Evolutionary conservation across 1,140 invertebrate genomes (phyloP).

Genomic region (Maniola jurtina): DNA sequence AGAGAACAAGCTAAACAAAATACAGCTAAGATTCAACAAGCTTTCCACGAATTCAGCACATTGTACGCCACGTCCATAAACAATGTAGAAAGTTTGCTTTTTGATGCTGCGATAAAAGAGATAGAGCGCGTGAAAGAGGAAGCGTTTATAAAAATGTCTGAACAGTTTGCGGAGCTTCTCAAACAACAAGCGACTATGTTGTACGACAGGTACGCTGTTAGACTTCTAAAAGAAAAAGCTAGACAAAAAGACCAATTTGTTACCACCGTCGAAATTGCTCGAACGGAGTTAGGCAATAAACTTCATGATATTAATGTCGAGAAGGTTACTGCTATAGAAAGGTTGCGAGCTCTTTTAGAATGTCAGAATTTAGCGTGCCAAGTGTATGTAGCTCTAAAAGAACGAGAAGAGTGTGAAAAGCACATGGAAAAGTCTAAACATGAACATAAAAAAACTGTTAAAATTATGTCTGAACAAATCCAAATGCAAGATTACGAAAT

Average conservation of each 20-base stretch:
- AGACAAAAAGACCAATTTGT: constrained; percentile 51
- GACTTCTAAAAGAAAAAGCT: constrained; percentile 45
- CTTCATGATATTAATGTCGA: constrained; percentile 63
- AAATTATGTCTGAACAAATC: constrained; percentile 44
- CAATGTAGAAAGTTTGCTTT: constrained; percentile 53
- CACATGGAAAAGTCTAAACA: constrained; percentile 44
- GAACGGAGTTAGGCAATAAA: constrained; percentile 37
- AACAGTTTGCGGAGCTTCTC: constrained; percentile 40
- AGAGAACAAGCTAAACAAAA: constrained; percentile 43
- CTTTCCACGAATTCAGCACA: constrained; percentile 51
- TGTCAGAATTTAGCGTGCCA: constrained; percentile 67
- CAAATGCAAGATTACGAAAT: constrained; percentile 55
- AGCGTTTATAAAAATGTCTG: constrained; percentile 43
- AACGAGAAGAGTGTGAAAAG: constrained; percentile 53
- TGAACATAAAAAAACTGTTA: constrained; percentile 53
- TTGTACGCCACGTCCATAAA: constrained; percentile 52
- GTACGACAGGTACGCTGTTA: constrained; percentile 49
- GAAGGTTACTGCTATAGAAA: constrained; percentile 61
- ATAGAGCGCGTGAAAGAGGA: constrained; percentile 46
- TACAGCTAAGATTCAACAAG: constrained; percentile 49
- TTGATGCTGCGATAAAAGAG: constrained; percentile 46
- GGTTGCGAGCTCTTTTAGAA: constrained; percentile 49
- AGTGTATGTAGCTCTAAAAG: constrained; percentile 66
- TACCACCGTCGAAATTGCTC: constrained; percentile 37
- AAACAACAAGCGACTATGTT: constrained; percentile 55